Base-by-base conservation (phyloP, 2,888 invertebrate genomes). In the Tetropium fuscum region DNA sequence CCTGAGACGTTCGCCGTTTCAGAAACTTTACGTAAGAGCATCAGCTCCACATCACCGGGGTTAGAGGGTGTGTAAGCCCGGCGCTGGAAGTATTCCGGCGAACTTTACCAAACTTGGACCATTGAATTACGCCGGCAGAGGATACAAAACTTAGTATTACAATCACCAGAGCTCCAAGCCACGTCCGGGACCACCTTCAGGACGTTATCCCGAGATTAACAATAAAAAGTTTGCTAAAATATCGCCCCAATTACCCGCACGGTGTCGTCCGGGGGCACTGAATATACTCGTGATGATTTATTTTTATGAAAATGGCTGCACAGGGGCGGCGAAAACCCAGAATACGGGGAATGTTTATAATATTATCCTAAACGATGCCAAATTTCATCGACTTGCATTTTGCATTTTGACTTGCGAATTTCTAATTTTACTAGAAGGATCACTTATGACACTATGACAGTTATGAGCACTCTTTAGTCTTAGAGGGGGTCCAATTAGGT, bases 101-200 rank as follows among this genome's bases (percentile, higher is more conserved):
- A 66, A 72, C 68, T 69, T 72, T 65, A 64, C 64, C 55, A 69
- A 74, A 73, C 67, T 74, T 73, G 67, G 71, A 62, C 71, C 73
- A 74, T 74, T 70, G 73, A 73, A 73, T 73, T 71, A 69, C 71
- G 65, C 56, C 63, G 66, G 68, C 59, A 63, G 63, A 63, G 67
- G 65, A 70, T 71, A 68, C 65, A 68, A 70, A 74, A 74, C 74
- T 73, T 70, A 63, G 64, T 65, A 69, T 64, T 65, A 70, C 68
- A 70, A 71, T 66, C 68, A 69, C 65, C 60, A 58, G 63, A 54
- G 55, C 62, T 60, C 58, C 63, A 53, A 60, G 55, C 45, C 45
- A 58, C 41, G 53, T 56, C 53, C 49, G 51, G 7, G 53, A 53
- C 56, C 54, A 53, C 47, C 55, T 58, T 36, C 41, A 48, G 38